These are phyloP conservation scores for Drosophila borealis DNA, from an alignment of 2,888 invertebrate species.

Conservation along the genomic window DNA sequence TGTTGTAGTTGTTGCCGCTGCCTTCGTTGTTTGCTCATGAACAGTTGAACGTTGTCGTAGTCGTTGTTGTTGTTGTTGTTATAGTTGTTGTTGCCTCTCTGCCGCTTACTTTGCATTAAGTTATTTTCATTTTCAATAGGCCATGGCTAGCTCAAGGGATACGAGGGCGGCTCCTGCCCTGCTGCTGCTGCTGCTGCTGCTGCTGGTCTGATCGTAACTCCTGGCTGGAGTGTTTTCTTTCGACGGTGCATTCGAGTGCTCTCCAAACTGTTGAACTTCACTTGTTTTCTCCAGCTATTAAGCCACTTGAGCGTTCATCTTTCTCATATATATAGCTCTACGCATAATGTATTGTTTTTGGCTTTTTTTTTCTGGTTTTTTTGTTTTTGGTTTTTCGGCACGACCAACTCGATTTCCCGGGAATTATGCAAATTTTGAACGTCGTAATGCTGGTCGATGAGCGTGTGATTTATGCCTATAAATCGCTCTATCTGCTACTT, in stretches of 20 bases:
- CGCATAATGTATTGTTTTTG: constrained; percentile 7
- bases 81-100: constrained; percentile 46
- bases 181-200: constrained; percentile 5
- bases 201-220: constrained; percentile 28
- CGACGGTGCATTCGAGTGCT: constrained; percentile 70
- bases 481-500: constrained; percentile 78
- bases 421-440: constrained; percentile 78
- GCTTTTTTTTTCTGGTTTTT: neutral
- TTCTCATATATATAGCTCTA: constrained; percentile 22
- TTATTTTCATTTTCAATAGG: constrained; percentile 80
- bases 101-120: constrained; percentile 79
- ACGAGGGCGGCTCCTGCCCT: constrained; percentile 31
- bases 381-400: constrained; percentile 49
- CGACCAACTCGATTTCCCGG: constrained; percentile 63
- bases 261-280: constrained; percentile 80
- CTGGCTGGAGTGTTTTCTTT: constrained; percentile 73
- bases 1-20: constrained; percentile 35
- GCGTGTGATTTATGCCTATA: constrained; percentile 76
- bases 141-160: constrained; percentile 59
- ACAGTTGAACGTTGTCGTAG: constrained; percentile 64
- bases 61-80: constrained; percentile 26
- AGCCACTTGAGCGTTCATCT: constrained; percentile 70
- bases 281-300: constrained; percentile 81
- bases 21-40: constrained; percentile 71
- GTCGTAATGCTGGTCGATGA: constrained; percentile 61